Evolutionary conservation across 2,797 vertebrate genomes (phyloP).

Genomic region (Pantherophis vulpinus): DNA sequence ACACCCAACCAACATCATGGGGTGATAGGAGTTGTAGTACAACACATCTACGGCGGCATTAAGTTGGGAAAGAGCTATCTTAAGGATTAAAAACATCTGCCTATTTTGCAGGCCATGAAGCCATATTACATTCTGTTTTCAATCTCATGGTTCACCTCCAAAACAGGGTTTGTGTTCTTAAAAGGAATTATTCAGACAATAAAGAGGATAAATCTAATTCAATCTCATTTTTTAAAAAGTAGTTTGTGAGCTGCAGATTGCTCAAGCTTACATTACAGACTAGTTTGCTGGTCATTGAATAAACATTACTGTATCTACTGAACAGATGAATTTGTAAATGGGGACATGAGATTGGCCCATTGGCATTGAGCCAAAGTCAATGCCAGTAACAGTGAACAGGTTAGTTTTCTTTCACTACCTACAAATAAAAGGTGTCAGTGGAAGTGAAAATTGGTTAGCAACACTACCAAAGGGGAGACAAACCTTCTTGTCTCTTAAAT

Average conservation of each 20-base stretch:
- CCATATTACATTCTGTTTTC: not conserved
- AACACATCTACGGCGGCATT: not conserved
- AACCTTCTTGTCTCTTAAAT: not conserved
- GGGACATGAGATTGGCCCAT: not conserved
- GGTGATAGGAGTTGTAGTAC: not conserved
- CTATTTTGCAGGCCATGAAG: not conserved
- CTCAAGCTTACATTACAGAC: not conserved
- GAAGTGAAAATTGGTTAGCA: not conserved
- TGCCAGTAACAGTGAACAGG: not conserved
- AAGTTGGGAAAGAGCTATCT: not conserved
- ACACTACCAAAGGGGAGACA: not conserved
- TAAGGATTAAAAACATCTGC: not conserved
- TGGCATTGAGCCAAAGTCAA: not conserved
- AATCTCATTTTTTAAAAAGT: not conserved
- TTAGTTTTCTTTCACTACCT: not conserved
- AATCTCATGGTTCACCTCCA: too few relatives aligned
- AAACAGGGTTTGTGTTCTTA: not conserved
- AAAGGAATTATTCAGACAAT: not conserved
- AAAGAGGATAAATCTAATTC: not conserved
- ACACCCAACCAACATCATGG: not conserved
- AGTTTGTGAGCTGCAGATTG: not conserved
- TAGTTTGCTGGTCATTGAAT: not conserved
- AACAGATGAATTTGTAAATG: not conserved
- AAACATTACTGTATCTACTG: not conserved
- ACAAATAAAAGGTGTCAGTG: not conserved